Percentiles rank a stretch among this genome's conserved stretches.
Evolutionary conservation across 2,113 vertebrate genomes (phyloP).

Genomic region (Tachysurus vachellii): DNA sequence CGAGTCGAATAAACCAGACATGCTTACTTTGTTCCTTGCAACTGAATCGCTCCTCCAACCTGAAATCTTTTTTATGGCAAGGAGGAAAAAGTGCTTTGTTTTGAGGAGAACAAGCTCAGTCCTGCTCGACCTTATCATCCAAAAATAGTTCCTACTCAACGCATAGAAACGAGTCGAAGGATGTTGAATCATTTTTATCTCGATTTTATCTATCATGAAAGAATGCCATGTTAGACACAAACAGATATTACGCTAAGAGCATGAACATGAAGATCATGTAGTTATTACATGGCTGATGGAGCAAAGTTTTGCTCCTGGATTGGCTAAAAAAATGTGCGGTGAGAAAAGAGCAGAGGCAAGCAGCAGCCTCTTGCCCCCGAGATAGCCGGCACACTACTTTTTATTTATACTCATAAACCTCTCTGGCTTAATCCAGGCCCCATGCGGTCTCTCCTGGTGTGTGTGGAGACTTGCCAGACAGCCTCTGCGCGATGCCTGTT

Average conservation of each 20-base stretch:
- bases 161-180: not conserved
- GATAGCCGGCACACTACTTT: not conserved
- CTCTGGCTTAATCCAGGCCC: conserved; percentile 38
- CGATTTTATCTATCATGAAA: not conserved
- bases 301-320: conserved; percentile 7
- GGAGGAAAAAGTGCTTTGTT: conserved; percentile 20
- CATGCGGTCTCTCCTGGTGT: conserved; percentile 35
- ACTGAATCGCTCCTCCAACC: conserved; percentile 14
- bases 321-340: conserved; percentile 11
- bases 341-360: conserved; percentile 4
- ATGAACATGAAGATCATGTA: not conserved
- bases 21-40: conserved; percentile 25
- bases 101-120: conserved; percentile 17
- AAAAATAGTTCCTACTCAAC: not conserved
- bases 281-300: conserved; percentile 4
- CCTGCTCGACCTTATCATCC: conserved; percentile 28
- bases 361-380: conserved; percentile 8
- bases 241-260: not conserved
- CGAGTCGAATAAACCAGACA: conserved; percentile 34
- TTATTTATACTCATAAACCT: conserved; percentile 50
- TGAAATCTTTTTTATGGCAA: conserved; percentile 2
- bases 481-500: conserved; percentile 20
- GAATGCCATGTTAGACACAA: conserved; percentile 5
- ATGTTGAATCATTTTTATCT: not conserved
- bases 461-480: conserved; percentile 32